phyloP scores from a whole-genome alignment of 2,888 invertebrate genomes.

The Eupithecia pulchellata region DNA sequence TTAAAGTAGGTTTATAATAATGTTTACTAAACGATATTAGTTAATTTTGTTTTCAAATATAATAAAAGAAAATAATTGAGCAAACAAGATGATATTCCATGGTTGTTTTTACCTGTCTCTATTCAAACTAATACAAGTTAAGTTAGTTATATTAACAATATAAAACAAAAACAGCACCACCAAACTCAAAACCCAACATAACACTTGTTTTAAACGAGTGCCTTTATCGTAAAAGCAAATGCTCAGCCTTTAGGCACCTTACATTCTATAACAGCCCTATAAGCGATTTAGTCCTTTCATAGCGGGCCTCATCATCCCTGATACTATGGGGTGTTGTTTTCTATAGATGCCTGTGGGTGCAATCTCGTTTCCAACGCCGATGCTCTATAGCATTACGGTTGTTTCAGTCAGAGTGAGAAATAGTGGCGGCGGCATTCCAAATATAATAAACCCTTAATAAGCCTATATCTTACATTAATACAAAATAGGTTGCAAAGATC shows the following conservation, averaged over 20 bases:
- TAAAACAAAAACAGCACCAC: not conserved
- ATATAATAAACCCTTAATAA: too few species aligned
- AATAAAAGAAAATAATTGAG: not conserved
- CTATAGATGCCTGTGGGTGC: not conserved
- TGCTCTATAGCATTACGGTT: not conserved
- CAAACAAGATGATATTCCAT: not conserved
- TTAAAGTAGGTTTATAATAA: too few species aligned
- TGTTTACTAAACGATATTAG: too few species aligned
- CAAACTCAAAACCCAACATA: slow-evolving; percentile 5
- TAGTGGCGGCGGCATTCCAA: too few species aligned
- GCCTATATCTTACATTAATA: too few species aligned
- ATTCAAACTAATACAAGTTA: too few species aligned
- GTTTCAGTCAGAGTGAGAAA: too few species aligned
- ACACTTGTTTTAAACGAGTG: slow-evolving; percentile 20
- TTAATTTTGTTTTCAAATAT: too few species aligned
- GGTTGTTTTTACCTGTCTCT: not conserved
- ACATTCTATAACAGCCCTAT: slow-evolving; percentile 33
- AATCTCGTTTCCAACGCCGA: not conserved
- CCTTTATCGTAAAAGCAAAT: slow-evolving; percentile 35
- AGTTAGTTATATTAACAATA: too few species aligned
- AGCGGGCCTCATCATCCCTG: slow-evolving; percentile 30
- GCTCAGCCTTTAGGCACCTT: slow-evolving; percentile 27
- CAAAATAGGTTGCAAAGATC: too few species aligned
- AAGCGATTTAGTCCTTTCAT: slow-evolving; percentile 38
- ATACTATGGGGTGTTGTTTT: not conserved